A percentile compares a stretch with the other conserved stretches of the same genome.
phyloP scores from a whole-genome alignment of 2,113 vertebrate species.

The Petrocephalus microphthalmus region DNA sequence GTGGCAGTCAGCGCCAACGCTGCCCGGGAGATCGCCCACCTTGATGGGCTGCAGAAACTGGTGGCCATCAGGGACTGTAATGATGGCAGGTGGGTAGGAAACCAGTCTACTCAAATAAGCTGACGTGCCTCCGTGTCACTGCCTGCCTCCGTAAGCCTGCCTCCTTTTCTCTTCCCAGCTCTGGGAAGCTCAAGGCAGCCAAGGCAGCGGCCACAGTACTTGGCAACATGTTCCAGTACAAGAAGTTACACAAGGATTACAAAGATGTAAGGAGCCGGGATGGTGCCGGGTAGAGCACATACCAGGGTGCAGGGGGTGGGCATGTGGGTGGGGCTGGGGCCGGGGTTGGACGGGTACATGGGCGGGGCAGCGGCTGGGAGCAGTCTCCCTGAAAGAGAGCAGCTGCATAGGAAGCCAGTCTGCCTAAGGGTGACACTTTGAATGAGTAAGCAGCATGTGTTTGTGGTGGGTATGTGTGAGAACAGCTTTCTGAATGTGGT shows the following conservation, averaged over 20 bases:
- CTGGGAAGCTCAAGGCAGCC: conserved; percentile 64
- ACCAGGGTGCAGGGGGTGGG: neutral
- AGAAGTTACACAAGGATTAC: conserved; percentile 79
- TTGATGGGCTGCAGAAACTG: conserved; percentile 70
- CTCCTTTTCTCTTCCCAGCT: conserved; percentile 46
- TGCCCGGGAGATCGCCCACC: conserved; percentile 67
- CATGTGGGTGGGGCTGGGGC: neutral
- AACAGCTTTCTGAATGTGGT: neutral
- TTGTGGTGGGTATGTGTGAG: neutral
- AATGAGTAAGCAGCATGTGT: neutral
- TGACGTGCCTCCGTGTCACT: neutral
- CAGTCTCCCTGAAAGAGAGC: neutral
- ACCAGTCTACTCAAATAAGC: no score
- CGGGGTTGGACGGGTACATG: neutral
- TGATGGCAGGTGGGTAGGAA: conserved; percentile 57
- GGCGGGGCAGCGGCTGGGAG: neutral
- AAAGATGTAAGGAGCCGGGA: conserved; percentile 55
- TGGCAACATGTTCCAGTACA: conserved; percentile 89
- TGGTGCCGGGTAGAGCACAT: neutral
- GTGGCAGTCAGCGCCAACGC: conserved; percentile 68
- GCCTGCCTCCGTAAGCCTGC: neutral
- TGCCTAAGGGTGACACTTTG: neutral
- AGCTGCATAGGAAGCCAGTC: neutral
- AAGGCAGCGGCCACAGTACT: conserved; percentile 79
- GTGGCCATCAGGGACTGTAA: conserved; percentile 65